These are phyloP conservation scores for Pterois miles DNA, from an alignment of 2,797 vertebrate species.

Conservation along the genomic window DNA sequence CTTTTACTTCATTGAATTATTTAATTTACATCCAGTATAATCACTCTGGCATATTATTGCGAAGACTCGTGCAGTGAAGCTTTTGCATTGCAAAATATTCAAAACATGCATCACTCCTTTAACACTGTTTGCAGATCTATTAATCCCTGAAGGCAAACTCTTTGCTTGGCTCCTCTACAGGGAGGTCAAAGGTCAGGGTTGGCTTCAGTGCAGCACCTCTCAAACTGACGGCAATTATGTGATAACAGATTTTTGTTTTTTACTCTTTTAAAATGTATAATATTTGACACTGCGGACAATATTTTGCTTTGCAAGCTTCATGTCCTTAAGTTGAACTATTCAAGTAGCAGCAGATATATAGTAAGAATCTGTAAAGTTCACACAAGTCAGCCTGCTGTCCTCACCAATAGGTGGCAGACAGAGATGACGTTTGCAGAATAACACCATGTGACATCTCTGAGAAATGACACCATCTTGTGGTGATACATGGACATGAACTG, in stretches of 20 bases:
- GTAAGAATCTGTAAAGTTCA: not conserved
- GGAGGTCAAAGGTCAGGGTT: conserved; percentile 46
- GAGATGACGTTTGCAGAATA: conserved; percentile 5
- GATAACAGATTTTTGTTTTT: not conserved
- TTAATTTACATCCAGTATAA: not conserved
- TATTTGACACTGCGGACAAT: not conserved
- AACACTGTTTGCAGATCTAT: conserved; percentile 1
- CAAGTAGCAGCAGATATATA: not conserved
- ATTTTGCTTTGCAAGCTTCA: not conserved
- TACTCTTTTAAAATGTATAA: not conserved
- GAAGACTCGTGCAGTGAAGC: not conserved
- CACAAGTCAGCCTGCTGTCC: not conserved
- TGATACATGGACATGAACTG: conserved; percentile 3
- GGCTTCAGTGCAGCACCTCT: conserved; percentile 18
- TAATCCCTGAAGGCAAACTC: conserved; percentile 5
- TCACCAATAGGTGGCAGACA: conserved; percentile 52
- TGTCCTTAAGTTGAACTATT: not conserved
- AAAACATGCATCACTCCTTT: not conserved
- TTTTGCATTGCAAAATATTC: not conserved
- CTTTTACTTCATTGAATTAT: not conserved
- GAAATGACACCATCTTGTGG: conserved; percentile 73
- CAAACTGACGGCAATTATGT: not conserved
- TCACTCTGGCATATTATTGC: not conserved
- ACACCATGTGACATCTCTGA: conserved; percentile 19
- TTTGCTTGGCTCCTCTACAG: not conserved